Evolutionary conservation across 2,797 vertebrate genomes (phyloP).

Genomic region (Etheostoma perlongum): DNA sequence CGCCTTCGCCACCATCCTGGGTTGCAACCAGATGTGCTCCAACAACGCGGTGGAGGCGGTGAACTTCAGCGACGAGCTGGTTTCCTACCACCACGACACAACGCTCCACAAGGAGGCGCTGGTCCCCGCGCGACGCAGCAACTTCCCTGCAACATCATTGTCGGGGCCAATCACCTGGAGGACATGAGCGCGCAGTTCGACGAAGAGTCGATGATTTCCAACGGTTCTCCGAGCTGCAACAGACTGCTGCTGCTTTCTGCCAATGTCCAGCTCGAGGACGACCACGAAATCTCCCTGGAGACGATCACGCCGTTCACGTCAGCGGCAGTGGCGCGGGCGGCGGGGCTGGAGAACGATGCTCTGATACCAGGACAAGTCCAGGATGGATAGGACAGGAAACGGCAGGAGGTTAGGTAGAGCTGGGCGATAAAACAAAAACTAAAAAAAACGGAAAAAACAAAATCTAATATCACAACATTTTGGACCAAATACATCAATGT

Average conservation of each 20-base stretch:
- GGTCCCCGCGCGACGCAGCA: constrained; percentile 38
- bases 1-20: constrained; percentile 85
- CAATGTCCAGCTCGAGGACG: constrained; percentile 72
- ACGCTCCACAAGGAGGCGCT: constrained; percentile 80
- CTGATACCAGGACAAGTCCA: constrained; percentile 75
- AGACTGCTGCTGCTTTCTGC: constrained; percentile 68
- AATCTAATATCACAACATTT: too few relatives aligned
- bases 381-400: constrained; percentile 23
- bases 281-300: constrained; percentile 72
- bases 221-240: constrained; percentile 41
- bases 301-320: constrained; percentile 78
- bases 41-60: constrained; percentile 77
- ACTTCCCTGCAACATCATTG: constrained; percentile 10
- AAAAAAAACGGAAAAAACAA: too few relatives aligned
- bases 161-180: constrained; percentile 43
- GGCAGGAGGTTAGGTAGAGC: background rate
- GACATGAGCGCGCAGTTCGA: constrained; percentile 64
- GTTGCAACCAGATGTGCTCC: constrained; percentile 80
- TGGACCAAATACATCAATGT: too few relatives aligned
- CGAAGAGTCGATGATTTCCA: constrained; percentile 69
- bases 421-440: too few relatives aligned
- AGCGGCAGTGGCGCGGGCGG: background rate
- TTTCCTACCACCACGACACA: constrained; percentile 85
- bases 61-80: constrained; percentile 86
- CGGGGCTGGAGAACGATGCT: constrained; percentile 51